These are phyloP conservation scores for Sebastes hubbsi DNA, from an alignment of 2,797 vertebrate genomes.

Conservation along the genomic window DNA sequence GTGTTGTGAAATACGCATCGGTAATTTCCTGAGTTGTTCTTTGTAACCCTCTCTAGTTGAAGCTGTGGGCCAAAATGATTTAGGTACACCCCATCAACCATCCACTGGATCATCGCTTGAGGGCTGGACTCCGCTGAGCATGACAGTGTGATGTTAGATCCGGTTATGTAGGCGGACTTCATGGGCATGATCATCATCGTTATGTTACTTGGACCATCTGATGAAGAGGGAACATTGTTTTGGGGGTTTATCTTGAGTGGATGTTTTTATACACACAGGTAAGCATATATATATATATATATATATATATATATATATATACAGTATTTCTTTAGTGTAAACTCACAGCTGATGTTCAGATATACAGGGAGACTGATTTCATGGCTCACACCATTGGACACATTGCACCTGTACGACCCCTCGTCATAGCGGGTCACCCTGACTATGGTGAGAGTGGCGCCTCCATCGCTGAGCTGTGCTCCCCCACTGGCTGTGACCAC, in stretches of 20 bases:
- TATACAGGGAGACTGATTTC: conserved; percentile 28
- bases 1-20: conserved; percentile 71
- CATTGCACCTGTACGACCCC: conserved; percentile 71
- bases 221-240: conserved; percentile 2
- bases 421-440: conserved; percentile 62
- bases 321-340: not conserved
- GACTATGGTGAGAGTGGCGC: conserved; percentile 58
- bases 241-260: not conserved
- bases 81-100: conserved; percentile 34
- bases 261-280: not conserved
- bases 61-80: conserved; percentile 15
- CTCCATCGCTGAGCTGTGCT: conserved; percentile 43
- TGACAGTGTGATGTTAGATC: conserved; percentile 64
- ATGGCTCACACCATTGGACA: conserved; percentile 70
- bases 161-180: conserved; percentile 47
- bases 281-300: not conserved
- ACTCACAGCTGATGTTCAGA: conserved; percentile 81
- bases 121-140: conserved; percentile 76
- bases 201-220: conserved; percentile 77
- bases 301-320: not conserved
- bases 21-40: conserved; percentile 67
- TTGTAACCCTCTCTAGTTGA: conserved; percentile 24
- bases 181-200: conserved; percentile 39
- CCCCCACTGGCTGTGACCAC: conserved; percentile 3
- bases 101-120: conserved; percentile 63